Evolutionary conservation across 2,888 invertebrate species (phyloP).

Genomic region (Dicyrtoma fusca): DNA sequence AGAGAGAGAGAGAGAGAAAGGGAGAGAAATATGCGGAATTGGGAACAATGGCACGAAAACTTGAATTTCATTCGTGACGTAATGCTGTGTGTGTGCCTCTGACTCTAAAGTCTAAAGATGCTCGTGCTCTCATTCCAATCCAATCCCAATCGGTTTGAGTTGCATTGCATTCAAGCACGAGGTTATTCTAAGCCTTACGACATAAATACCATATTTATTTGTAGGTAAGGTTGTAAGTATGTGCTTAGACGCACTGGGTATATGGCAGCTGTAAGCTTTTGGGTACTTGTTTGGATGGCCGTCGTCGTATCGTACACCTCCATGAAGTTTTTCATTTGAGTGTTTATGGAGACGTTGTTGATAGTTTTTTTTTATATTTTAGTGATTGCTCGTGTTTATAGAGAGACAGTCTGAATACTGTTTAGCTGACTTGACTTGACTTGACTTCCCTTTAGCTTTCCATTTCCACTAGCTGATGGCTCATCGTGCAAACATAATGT

Average conservation of each 20-base stretch:
- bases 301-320: no score
- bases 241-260: no score
- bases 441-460: neutral
- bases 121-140: constrained; percentile 4
- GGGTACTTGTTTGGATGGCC: no score
- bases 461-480: no score
- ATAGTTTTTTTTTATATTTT: constrained; percentile 1
- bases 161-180: neutral
- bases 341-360: neutral
- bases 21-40: neutral
- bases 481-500: no score
- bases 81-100: neutral
- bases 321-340: neutral
- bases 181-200: no score
- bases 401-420: constrained; percentile 6
- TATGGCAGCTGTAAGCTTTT: no score
- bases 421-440: neutral
- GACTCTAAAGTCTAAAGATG: no score
- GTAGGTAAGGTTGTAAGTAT: no score
- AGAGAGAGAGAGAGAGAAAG: neutral
- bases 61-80: constrained; percentile 6
- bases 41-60: neutral
- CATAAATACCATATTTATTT: no score
- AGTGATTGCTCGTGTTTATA: neutral
- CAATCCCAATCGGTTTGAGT: neutral